Evolutionary conservation across 2,888 invertebrate genomes (phyloP).

Genomic region (Nomada hirtipes): DNA sequence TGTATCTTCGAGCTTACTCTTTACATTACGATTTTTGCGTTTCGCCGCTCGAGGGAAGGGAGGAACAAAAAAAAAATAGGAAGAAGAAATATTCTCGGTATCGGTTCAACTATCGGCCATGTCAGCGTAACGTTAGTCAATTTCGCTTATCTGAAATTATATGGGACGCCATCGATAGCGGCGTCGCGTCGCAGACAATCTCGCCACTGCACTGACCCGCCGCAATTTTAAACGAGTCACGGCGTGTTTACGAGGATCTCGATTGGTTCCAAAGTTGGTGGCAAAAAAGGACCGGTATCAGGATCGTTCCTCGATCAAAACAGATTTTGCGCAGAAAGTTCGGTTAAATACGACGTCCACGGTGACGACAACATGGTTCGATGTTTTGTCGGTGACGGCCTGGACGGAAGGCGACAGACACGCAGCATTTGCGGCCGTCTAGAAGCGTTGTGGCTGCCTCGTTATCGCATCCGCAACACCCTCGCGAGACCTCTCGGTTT

Average conservation of each 20-base stretch:
- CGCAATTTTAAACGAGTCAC: conserved; percentile 3
- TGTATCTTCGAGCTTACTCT: too few species aligned
- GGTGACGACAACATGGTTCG: conserved; percentile 30
- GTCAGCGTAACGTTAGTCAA: not conserved
- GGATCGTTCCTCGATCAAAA: conserved; percentile 43
- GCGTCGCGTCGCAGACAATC: not conserved
- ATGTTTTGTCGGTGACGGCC: conserved; percentile 52
- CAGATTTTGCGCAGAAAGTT: conserved; percentile 48
- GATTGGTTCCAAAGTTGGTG: conserved; percentile 3
- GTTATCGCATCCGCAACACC: conserved; percentile 70
- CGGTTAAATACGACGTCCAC: not conserved
- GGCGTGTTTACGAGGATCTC: not conserved
- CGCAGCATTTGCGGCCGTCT: conserved; percentile 55
- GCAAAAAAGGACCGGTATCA: conserved; percentile 17
- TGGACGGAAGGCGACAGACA: conserved; percentile 48
- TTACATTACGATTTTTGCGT: too few species aligned
- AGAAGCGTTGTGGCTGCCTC: conserved; percentile 46
- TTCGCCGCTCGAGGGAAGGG: too few species aligned
- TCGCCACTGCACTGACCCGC: not conserved
- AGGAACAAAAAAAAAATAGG: not conserved
- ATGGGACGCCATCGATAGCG: not conserved
- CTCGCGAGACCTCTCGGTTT: conserved; percentile 60
- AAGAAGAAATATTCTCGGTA: not conserved
- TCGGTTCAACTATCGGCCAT: not conserved
- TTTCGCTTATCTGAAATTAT: conserved; percentile 3